These are phyloP conservation scores for Pachycephala philippinensis DNA, from an alignment of 2,113 vertebrate species.

Conservation along the genomic window DNA sequence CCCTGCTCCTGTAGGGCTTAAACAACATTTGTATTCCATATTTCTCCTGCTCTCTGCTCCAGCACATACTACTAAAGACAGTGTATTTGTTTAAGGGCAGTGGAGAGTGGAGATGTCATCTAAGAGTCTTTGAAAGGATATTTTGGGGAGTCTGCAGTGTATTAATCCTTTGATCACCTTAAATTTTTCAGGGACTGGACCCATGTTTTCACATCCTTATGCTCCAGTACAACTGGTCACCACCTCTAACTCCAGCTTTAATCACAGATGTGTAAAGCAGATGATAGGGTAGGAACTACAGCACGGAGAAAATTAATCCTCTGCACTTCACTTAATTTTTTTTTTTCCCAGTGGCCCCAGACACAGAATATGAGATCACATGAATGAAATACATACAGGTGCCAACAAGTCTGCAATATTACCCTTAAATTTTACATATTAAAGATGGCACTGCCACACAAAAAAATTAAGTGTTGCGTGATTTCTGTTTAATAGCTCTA, in stretches of 20 bases:
- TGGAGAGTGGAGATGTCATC: neutral
- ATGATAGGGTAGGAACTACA: neutral
- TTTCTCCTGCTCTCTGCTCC: neutral
- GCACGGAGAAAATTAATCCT: neutral
- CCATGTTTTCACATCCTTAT: neutral
- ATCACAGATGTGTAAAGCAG: neutral
- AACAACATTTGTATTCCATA: rapidly evolving
- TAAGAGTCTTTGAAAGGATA: neutral
- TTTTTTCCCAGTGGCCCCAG: too few species aligned
- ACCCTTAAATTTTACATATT: neutral
- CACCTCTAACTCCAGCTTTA: neutral
- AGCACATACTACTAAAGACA: neutral
- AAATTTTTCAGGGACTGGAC: neutral
- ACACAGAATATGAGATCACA: rapidly evolving
- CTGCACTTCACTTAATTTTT: neutral
- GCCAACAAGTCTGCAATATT: neutral
- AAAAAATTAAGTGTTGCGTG: rapidly evolving
- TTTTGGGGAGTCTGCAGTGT: too few species aligned
- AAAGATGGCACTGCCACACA: rapidly evolving
- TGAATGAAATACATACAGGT: neutral
- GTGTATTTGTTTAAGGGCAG: neutral
- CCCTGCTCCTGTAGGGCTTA: neutral
- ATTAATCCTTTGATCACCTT: neutral
- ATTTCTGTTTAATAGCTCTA: neutral
- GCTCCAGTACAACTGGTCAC: neutral